phyloP scores from a whole-genome alignment of 1,140 invertebrate species.

The Bombus difficillimus region DNA sequence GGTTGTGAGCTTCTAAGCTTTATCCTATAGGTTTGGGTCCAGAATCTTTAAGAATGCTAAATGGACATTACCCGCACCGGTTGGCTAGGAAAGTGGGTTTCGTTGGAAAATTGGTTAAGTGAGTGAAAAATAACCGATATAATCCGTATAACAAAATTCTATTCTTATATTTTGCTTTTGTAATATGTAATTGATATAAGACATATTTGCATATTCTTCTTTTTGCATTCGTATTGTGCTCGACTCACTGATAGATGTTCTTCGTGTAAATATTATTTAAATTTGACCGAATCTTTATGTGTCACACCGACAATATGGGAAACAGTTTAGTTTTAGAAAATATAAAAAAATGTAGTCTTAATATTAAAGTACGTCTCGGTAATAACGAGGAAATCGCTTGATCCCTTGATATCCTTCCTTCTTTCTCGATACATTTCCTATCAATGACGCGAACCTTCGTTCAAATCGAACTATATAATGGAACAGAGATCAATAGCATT shows the following conservation, averaged over 20 bases:
- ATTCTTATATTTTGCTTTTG: neutral
- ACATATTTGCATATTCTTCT: neutral
- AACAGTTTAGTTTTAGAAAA: too few relatives aligned
- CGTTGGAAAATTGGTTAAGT: neutral
- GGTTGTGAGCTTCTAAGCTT: neutral
- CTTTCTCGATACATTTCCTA: neutral
- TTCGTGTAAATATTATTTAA: too few relatives aligned
- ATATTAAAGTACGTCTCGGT: too few relatives aligned
- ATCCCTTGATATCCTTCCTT: neutral
- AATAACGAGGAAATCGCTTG: neutral
- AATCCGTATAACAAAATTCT: neutral
- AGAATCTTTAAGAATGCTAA: neutral
- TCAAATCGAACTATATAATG: neutral
- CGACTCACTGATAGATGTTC: neutral
- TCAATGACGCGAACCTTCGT: neutral
- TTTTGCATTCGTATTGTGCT: neutral
- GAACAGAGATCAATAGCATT: neutral
- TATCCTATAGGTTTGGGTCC: too few relatives aligned
- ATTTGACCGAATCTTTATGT: too few relatives aligned
- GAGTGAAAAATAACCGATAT: neutral
- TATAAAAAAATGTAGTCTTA: too few relatives aligned
- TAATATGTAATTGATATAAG: neutral
- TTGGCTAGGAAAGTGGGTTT: neutral
- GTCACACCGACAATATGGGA: too few relatives aligned
- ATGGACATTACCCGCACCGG: neutral